A percentile compares a stretch with the other conserved stretches of the same genome.
These are phyloP conservation scores for Semotilus atromaculatus DNA, from an alignment of 2,797 vertebrate species.

Conservation along the genomic window DNA sequence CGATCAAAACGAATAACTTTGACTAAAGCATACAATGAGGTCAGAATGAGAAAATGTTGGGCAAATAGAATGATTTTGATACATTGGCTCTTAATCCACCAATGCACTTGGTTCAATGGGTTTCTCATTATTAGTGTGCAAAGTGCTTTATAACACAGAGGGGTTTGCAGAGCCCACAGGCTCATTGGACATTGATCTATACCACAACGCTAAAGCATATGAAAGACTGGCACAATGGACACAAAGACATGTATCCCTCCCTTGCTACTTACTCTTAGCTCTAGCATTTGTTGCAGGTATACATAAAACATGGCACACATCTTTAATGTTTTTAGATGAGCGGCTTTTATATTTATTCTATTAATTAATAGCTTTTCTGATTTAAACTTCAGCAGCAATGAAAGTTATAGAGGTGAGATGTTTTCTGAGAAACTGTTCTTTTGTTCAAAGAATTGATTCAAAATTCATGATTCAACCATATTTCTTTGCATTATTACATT, in stretches of 20 bases:
- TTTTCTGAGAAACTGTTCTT: not conserved
- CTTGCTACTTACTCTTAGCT: not conserved
- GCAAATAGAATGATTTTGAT: not conserved
- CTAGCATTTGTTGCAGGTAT: not conserved
- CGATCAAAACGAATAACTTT: not conserved
- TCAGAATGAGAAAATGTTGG: not conserved
- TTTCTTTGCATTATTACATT: not conserved
- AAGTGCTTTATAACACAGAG: conserved; percentile 4
- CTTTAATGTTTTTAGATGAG: conserved; percentile 5
- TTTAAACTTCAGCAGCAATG: no score
- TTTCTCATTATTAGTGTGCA: conserved; percentile 19
- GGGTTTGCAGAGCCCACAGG: not conserved
- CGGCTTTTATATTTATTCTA: not conserved
- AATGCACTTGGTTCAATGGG: conserved; percentile 10
- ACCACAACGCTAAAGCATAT: not conserved
- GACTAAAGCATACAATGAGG: conserved; percentile 1
- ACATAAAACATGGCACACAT: not conserved
- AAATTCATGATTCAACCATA: not conserved
- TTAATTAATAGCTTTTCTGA: no score
- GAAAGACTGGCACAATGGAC: not conserved
- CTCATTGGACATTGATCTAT: not conserved
- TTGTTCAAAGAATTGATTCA: no score
- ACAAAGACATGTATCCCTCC: not conserved
- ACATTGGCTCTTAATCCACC: conserved; percentile 8
- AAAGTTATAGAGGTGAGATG: not conserved